phyloP scores from a whole-genome alignment of 2,113 vertebrate genomes.

The Galemys pyrenaicus region DNA sequence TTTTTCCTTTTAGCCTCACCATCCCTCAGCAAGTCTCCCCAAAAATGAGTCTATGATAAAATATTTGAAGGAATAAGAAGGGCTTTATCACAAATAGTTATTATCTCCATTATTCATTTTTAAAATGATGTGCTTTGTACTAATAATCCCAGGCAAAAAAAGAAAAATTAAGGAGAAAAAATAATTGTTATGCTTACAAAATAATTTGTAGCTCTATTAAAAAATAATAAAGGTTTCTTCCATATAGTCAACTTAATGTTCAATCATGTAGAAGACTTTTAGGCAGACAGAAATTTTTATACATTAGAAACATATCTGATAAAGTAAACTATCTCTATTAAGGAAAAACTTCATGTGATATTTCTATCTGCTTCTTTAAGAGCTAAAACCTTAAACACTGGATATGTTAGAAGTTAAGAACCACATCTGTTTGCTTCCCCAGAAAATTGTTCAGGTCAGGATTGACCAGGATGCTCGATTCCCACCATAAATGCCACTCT shows the following conservation, averaged over 20 bases:
- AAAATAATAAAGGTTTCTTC: neutral
- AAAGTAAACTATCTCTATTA: neutral
- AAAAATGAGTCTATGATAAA: neutral
- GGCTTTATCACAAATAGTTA: neutral
- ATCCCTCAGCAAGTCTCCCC: neutral
- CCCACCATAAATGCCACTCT: neutral
- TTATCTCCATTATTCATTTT: neutral
- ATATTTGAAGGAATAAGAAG: neutral
- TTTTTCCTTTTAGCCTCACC: neutral
- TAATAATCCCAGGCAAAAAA: neutral
- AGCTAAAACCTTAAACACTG: neutral
- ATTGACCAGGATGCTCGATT: neutral
- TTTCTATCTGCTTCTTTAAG: neutral
- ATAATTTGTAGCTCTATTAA: neutral
- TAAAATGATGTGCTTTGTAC: neutral
- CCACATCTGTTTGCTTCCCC: neutral
- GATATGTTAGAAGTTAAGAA: neutral
- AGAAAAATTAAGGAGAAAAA: neutral
- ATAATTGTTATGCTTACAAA: neutral
- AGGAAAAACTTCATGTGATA: neutral
- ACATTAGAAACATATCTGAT: neutral
- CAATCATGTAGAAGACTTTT: neutral
- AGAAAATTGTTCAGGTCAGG: neutral
- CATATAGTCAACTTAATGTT: neutral
- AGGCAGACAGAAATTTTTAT: neutral